Evolutionary conservation across 2,113 vertebrate genomes (phyloP), one percentile per base, ranked within the genome.

Genomic region (Cettia cetti): DNA sequence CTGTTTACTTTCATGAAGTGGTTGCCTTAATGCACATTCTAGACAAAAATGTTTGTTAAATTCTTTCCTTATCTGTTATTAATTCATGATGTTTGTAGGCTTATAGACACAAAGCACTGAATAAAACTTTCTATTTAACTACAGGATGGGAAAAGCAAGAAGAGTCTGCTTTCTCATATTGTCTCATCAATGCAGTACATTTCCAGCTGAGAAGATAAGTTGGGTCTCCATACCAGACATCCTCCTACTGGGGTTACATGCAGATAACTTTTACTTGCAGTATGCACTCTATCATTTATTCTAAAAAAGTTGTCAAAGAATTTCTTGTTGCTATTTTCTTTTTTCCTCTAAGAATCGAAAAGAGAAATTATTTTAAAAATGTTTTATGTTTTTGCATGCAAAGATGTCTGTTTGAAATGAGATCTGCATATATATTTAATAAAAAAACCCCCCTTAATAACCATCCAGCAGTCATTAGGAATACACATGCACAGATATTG

Each of bases 401-500:
- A 59, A 57, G 2, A 54, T 3, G 12, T 64, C 15, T 66, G 17
- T 47, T 69, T 81, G 39, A 94, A 86, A 63, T 35, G 5, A 92
- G 33, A 42, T 60, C 7, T 5, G 1, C 6, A 33, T 50, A 27
- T 15, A n/a, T 47, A 65, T 86, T 78, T 78, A 57, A 82, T 20
- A 47, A 77, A 18, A 18, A 1, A 28, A 9, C 2, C 0, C 2
- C 0, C 6, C 7, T 8, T 61, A 44, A 65, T 35, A 82, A 40
- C 39, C 4, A 40, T 69, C 11, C 21, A 39, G 7, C 33, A 79
- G 23, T 65, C 16, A 82, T 35, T 91, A 49, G 6, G 3, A 75
- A 49, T 69, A 39, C 15, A 72, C 64, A 24, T 42, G 10, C 22
- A 85, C 77, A 72, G 4, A 21, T 65, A 61, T 15, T 82, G 3